Evolutionary conservation across 2,113 vertebrate species (phyloP).

Genomic region (Zosterops lateralis): DNA sequence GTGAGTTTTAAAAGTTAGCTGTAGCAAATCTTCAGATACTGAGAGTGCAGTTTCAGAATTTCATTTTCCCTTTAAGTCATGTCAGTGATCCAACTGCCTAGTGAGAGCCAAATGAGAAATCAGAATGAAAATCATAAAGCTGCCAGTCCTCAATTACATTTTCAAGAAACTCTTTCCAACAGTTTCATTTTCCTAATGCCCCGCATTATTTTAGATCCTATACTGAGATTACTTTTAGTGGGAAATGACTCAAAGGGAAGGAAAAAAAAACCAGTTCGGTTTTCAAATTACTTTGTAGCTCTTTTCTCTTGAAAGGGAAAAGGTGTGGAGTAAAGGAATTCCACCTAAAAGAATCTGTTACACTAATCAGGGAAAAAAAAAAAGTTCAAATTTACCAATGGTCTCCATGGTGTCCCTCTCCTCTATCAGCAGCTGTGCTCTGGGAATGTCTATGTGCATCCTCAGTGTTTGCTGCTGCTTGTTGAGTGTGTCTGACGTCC

Average conservation of each 20-base stretch:
- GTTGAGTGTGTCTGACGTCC: slow-evolving; percentile 93
- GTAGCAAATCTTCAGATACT: not conserved
- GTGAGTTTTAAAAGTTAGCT: not conserved
- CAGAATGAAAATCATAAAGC: slow-evolving; percentile 20
- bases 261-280: not conserved
- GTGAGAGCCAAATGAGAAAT: slow-evolving; percentile 22
- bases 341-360: not conserved
- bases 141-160: not conserved
- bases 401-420: slow-evolving; percentile 98
- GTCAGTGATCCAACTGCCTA: not conserved
- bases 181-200: slow-evolving; percentile 24
- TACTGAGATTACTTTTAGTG: not conserved
- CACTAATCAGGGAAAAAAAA: not conserved
- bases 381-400: slow-evolving; percentile 79
- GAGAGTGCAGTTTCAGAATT: not conserved
- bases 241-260: not conserved
- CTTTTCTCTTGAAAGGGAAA: not conserved
- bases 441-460: slow-evolving; percentile 98
- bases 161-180: not conserved
- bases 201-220: not conserved
- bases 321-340: not conserved
- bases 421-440: slow-evolving; percentile 97
- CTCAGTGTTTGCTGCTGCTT: slow-evolving; percentile 95
- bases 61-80: not conserved
- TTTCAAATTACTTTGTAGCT: not conserved